phyloP scores from a whole-genome alignment of 2,113 vertebrate genomes.

The western clawed frog (Xenopus tropicalis) region DNA sequence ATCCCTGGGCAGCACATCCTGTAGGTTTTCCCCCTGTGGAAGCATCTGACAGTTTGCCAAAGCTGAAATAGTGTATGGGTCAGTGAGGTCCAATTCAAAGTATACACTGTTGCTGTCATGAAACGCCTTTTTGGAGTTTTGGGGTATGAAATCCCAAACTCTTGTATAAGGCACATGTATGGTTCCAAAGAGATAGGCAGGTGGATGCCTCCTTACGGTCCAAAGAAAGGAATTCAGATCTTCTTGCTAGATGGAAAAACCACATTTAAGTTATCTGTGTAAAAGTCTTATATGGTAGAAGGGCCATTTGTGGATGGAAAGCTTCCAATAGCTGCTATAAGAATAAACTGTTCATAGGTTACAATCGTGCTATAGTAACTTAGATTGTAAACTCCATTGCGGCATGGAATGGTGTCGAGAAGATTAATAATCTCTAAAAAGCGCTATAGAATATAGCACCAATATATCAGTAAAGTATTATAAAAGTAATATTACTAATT shows the following conservation, averaged over 20 bases:
- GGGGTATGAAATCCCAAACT: conserved; percentile 93
- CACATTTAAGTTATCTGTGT: too few relatives aligned
- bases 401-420: too few relatives aligned
- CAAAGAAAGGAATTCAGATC: conserved; percentile 96
- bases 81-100: conserved; percentile 93
- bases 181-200: conserved; percentile 92
- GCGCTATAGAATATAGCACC: too few relatives aligned
- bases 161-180: conserved; percentile 96
- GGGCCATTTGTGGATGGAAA: too few relatives aligned
- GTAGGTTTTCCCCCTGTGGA: conserved; percentile 89
- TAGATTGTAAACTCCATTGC: too few relatives aligned
- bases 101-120: conserved; percentile 82
- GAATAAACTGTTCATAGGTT: too few relatives aligned
- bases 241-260: conserved; percentile 70
- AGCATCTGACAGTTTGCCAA: conserved; percentile 94
- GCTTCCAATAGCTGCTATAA: too few relatives aligned
- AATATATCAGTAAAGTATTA: too few relatives aligned
- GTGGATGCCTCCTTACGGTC: conserved; percentile 78
- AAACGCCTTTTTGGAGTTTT: conserved; percentile 90
- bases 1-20: conserved; percentile 85
- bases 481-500: too few relatives aligned
- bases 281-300: too few relatives aligned
- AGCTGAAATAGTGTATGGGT: conserved; percentile 91
- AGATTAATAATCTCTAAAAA: too few relatives aligned
- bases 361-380: too few relatives aligned